Base-by-base conservation (phyloP, 2,888 invertebrate species). In the Volucella zonaria region DNA sequence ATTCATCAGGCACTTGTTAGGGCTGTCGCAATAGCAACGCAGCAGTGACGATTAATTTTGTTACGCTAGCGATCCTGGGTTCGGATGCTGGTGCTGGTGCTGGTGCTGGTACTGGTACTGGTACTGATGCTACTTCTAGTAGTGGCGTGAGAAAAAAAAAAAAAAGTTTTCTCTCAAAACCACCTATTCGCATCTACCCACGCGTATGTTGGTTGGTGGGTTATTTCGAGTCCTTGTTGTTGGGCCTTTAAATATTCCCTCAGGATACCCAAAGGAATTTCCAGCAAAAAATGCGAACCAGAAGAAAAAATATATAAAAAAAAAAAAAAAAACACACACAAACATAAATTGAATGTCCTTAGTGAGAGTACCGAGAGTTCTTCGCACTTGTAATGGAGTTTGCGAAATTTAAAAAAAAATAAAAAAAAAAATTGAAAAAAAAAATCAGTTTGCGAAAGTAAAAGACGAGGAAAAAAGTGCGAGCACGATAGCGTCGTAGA, bases 1-100 rank as follows among this genome's bases (percentile, higher is more conserved):
- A 85, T 85, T 85, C 85, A 85, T 85, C 81, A 85, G 67, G 81
- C 67, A 81, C 81, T 85, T 85, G 85, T 81, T 80, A 85, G 18
- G 68, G 64, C 73, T 73, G 81, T 81, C 73, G 73, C 81, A 76
- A 75, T 66, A 81, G 52, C 64, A 85, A 62, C 81, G 73, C 73
- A 81, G 68, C 76, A 52, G 61, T 73, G 71, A 75, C 83, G 75
- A 85, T 81, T 81, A 76, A 81, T 85, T 81, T 80, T 73, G 49
- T 70, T 31, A 31, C 56, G 71, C 58, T 11, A 31, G 12, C 54
- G 47, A 1, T 51, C 11, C n/a, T n/a, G 3, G 18, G 10, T 12
- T 6, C 31, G 54, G 56, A 43, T 11, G 40, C 9, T 3, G 8
- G 31, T 54, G 23, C 12, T 49, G 54, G 54, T 23, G 23, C 52